A percentile compares a stretch with the other conserved stretches of the same genome.
phyloP scores from a whole-genome alignment of 2,113 vertebrate genomes.

The Lepisosteus osseus region DNA sequence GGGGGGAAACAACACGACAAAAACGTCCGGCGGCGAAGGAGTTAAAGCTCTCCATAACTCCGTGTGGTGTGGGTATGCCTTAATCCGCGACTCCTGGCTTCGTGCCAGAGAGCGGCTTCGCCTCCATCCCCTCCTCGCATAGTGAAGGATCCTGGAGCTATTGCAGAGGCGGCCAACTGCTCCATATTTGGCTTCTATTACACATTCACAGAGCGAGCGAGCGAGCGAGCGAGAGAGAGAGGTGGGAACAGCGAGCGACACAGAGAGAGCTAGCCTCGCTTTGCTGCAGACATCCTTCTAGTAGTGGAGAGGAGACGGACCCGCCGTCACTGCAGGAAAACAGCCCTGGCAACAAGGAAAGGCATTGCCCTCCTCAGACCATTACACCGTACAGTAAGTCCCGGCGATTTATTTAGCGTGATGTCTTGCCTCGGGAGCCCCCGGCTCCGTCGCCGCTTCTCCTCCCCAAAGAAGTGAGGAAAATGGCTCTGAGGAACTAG shows the following conservation, averaged over 20 bases:
- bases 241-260: conserved; percentile 54
- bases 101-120: conserved; percentile 66
- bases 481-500: conserved; percentile 54
- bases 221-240: conserved; percentile 17
- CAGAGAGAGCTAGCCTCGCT: conserved; percentile 52
- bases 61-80: conserved; percentile 6
- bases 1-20: neutral
- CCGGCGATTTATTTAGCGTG: conserved; percentile 1
- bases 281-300: conserved; percentile 86
- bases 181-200: conserved; percentile 77
- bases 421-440: conserved; percentile 24
- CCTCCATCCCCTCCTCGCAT: conserved; percentile 49
- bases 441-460: conserved; percentile 33
- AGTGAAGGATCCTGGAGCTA: conserved; percentile 74
- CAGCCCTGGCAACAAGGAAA: conserved; percentile 67
- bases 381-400: conserved; percentile 87
- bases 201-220: conserved; percentile 37
- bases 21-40: neutral
- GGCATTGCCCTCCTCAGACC: conserved; percentile 63
- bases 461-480: conserved; percentile 16
- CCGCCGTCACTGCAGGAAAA: conserved; percentile 79
- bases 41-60: neutral
- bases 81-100: conserved; percentile 42
- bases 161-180: conserved; percentile 78
- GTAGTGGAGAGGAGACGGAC: conserved; percentile 81